A percentile compares a stretch with the other conserved stretches of the same genome.
phyloP scores from a whole-genome alignment of 2,888 invertebrate species.

The Chesias legatella region DNA sequence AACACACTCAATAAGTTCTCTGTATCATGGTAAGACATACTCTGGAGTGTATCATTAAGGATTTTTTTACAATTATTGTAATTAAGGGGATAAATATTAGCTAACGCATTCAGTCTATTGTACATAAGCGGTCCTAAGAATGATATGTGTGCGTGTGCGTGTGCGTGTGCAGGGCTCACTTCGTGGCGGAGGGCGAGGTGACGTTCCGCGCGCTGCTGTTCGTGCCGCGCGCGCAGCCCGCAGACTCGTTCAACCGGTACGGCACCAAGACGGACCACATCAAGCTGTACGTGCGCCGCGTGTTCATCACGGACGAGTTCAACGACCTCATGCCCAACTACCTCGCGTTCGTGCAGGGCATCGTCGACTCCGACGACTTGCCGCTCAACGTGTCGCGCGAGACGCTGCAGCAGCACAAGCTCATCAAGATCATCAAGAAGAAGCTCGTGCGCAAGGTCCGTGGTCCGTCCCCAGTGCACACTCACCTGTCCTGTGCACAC shows the following conservation, averaged over 20 bases:
- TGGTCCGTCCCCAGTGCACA: background rate
- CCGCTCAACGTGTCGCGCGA: conserved; percentile 99
- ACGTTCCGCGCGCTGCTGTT: conserved; percentile 98
- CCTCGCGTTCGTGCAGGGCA: conserved; percentile 94
- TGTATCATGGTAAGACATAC: too few species aligned
- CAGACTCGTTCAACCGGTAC: conserved; percentile 97
- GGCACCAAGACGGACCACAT: conserved; percentile 97
- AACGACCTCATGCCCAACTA: conserved; percentile 99
- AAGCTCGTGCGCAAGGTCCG: conserved; percentile 93
- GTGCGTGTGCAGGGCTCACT: conserved; percentile 84
- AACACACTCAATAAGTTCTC: too few species aligned
- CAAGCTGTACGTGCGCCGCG: conserved; percentile 97
- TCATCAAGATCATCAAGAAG: conserved; percentile 99
- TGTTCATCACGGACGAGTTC: conserved; percentile 99
- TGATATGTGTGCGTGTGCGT: too few species aligned
- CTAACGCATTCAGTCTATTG: too few species aligned
- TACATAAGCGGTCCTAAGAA: too few species aligned
- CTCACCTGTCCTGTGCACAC: too few species aligned
- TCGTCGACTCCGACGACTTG: conserved; percentile 99
- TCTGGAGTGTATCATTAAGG: too few species aligned
- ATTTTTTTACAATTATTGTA: too few species aligned
- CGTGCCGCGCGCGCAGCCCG: conserved; percentile 94
- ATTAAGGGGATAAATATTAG: too few species aligned
- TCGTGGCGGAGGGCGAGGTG: conserved; percentile 99
- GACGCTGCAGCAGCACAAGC: conserved; percentile 98